These are phyloP conservation scores for Diorhabda elongata DNA, from an alignment of 1,140 invertebrate species.

Conservation along the genomic window DNA sequence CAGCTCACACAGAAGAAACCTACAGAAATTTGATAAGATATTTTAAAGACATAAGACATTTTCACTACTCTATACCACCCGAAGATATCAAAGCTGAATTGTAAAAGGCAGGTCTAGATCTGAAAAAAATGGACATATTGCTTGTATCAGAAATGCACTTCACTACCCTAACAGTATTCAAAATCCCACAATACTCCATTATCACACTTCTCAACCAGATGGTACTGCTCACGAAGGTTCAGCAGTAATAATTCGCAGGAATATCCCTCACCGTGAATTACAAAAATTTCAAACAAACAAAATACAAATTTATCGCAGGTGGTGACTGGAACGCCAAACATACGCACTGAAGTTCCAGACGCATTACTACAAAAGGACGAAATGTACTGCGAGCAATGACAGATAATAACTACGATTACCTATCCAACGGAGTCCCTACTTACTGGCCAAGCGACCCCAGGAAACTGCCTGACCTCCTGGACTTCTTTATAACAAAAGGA, in stretches of 20 bases:
- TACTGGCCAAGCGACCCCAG: conserved; percentile 41
- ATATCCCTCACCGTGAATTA: conserved; percentile 25
- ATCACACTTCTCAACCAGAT: conserved; percentile 33
- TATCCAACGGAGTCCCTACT: conserved; percentile 42
- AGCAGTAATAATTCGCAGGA: conserved; percentile 32
- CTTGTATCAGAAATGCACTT: conserved; percentile 39
- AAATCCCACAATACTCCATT: conserved; percentile 28
- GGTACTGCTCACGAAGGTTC: conserved; percentile 33
- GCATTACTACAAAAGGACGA: conserved; percentile 34
- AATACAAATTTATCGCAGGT: conserved; percentile 41
- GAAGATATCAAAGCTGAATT: too few relatives aligned
- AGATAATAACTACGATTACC: conserved; percentile 28
- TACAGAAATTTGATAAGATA: too few relatives aligned
- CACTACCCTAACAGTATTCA: conserved; percentile 26
- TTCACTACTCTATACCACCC: too few relatives aligned
- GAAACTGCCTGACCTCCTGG: not conserved
- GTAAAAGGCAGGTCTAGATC: conserved; percentile 9
- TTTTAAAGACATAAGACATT: too few relatives aligned
- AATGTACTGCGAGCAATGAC: conserved; percentile 36
- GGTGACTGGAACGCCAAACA: conserved; percentile 50
- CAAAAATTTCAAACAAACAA: conserved; percentile 19
- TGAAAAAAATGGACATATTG: conserved; percentile 35
- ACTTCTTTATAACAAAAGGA: too few relatives aligned
- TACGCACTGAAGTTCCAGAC: conserved; percentile 44
- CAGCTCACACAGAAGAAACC: too few relatives aligned